These are phyloP conservation scores for Philhelius pedissequus DNA, from an alignment of 2,888 invertebrate species.

Conservation along the genomic window DNA sequence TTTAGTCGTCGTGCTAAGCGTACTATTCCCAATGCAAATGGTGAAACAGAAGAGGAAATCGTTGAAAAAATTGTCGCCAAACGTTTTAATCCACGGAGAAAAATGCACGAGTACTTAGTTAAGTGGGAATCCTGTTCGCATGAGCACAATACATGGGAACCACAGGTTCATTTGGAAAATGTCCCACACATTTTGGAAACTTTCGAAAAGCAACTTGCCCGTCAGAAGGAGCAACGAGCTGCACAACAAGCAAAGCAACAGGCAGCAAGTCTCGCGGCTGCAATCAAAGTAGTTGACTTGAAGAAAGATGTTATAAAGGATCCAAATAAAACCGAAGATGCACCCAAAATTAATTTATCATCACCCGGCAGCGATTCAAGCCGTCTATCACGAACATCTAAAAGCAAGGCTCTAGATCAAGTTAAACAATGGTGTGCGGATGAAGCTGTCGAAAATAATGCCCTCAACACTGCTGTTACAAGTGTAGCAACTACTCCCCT, in stretches of 20 bases:
- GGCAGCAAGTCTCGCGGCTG: conserved; percentile 69
- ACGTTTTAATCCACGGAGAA: conserved; percentile 88
- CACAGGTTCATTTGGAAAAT: conserved; percentile 86
- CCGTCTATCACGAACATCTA: conserved; percentile 81
- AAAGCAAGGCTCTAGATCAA: conserved; percentile 89
- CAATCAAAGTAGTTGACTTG: conserved; percentile 75
- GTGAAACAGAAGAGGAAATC: conserved; percentile 83
- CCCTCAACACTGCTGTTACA: conserved; percentile 65
- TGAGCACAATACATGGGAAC: conserved; percentile 93
- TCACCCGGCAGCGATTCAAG: conserved; percentile 69
- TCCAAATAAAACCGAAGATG: conserved; percentile 75
- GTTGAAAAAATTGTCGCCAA: conserved; percentile 92
- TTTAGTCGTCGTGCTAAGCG: conserved; percentile 76
- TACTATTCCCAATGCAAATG: conserved; percentile 71
- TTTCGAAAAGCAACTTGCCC: conserved; percentile 88
- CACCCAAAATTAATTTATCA: conserved; percentile 66
- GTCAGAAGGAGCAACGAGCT: conserved; percentile 86
- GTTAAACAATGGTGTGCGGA: conserved; percentile 90
- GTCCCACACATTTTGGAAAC: conserved; percentile 89
- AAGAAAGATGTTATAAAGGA: conserved; percentile 70
- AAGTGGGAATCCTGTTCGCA: conserved; percentile 91
- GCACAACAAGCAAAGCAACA: conserved; percentile 75
- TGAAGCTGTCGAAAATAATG: conserved; percentile 79
- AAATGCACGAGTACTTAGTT: conserved; percentile 89
- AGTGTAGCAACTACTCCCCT: conserved; percentile 58